These are phyloP conservation scores for Odontamblyopus rebecca DNA, from an alignment of 2,797 vertebrate genomes.

Conservation along the genomic window DNA sequence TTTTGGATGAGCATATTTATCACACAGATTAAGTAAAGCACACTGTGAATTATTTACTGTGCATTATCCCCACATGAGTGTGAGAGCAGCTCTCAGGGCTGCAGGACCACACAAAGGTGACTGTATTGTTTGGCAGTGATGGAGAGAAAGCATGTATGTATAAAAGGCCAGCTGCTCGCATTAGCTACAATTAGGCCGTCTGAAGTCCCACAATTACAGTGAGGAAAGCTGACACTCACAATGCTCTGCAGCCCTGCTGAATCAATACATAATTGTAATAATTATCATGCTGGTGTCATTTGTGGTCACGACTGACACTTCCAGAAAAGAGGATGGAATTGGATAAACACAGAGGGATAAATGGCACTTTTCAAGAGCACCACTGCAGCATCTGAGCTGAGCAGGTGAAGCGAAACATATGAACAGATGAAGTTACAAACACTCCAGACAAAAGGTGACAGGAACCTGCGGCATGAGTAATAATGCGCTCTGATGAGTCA, in stretches of 20 bases:
- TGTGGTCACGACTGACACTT: slow-evolving; percentile 64
- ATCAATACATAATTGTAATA: slow-evolving; percentile 84
- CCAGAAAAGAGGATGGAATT: slow-evolving; percentile 63
- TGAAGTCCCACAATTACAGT: slow-evolving; percentile 81
- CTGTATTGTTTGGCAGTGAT: slow-evolving; percentile 55
- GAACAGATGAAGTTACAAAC: slow-evolving; percentile 6
- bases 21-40: background rate
- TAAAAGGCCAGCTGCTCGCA: slow-evolving; percentile 79
- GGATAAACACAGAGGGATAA: slow-evolving; percentile 66
- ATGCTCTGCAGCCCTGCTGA: slow-evolving; percentile 66
- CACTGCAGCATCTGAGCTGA: too few species aligned
- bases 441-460: slow-evolving; percentile 66
- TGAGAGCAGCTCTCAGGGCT: slow-evolving; percentile 50
- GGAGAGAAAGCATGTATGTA: slow-evolving; percentile 69
- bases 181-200: slow-evolving; percentile 79
- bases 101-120: slow-evolving; percentile 62
- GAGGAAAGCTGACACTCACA: slow-evolving; percentile 66
- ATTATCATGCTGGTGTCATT: slow-evolving; percentile 76
- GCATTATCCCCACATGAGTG: slow-evolving; percentile 41
- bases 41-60: slow-evolving; percentile 23
- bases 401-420: too few species aligned
- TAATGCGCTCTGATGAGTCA: slow-evolving; percentile 44
- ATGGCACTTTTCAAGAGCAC: slow-evolving; percentile 49
- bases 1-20: background rate
- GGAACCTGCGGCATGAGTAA: slow-evolving; percentile 28